These are phyloP conservation scores for Telmatherina bonti DNA, from an alignment of 2,797 vertebrate genomes.

Conservation along the genomic window DNA sequence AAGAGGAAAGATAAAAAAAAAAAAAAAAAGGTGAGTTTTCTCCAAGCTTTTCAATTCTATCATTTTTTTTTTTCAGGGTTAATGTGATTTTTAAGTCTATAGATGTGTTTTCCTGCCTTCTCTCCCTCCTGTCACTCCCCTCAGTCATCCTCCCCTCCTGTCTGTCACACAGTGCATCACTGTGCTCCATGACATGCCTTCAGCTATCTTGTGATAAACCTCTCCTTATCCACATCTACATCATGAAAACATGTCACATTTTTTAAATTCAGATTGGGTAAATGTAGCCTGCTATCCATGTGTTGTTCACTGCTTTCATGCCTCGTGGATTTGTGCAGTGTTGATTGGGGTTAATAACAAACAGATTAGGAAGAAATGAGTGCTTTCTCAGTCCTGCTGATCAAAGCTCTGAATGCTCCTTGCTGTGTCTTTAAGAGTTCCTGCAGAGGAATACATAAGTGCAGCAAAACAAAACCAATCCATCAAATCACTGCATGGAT, in stretches of 20 bases:
- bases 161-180: slow-evolving; percentile 39
- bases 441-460: slow-evolving; percentile 44
- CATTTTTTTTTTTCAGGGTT: background rate
- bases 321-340: background rate
- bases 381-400: slow-evolving; percentile 43
- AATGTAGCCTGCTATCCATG: background rate
- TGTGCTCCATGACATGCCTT: slow-evolving; percentile 34
- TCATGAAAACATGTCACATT: slow-evolving; percentile 11
- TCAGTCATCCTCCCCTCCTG: slow-evolving; percentile 38
- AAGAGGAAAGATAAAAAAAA: slow-evolving; percentile 40
- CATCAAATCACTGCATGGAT: slow-evolving; percentile 40
- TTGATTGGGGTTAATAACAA: slow-evolving; percentile 24
- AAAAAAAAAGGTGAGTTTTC: slow-evolving; percentile 52
- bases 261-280: background rate
- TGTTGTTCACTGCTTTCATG: background rate
- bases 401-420: slow-evolving; percentile 33
- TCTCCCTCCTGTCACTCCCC: slow-evolving; percentile 33
- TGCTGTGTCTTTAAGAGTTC: slow-evolving; percentile 46
- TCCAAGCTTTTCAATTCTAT: slow-evolving; percentile 40
- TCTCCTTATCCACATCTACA: slow-evolving; percentile 22
- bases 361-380: slow-evolving; percentile 7
- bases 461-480: slow-evolving; percentile 45
- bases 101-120: slow-evolving; percentile 26
- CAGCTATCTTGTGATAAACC: slow-evolving; percentile 24
- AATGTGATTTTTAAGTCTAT: slow-evolving; percentile 29